phyloP scores from a whole-genome alignment of 2,113 vertebrate genomes.

The Trinectes maculatus region DNA sequence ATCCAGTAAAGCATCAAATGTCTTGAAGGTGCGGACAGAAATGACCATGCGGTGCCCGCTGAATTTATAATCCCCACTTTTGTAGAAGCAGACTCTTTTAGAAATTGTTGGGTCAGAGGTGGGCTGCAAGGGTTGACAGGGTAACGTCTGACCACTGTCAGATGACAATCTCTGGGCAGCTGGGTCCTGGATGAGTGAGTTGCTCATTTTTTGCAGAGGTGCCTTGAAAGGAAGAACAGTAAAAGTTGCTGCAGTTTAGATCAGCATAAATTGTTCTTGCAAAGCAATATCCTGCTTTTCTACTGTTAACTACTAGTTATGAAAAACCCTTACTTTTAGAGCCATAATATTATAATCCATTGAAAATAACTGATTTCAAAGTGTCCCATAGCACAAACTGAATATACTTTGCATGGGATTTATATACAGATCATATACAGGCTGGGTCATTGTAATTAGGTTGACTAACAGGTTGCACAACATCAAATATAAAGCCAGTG shows the following conservation, averaged over 20 bases:
- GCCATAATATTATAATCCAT: not conserved
- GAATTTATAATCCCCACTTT: conserved; percentile 94
- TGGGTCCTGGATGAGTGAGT: conserved; percentile 76
- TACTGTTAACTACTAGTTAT: not conserved
- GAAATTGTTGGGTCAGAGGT: conserved; percentile 81
- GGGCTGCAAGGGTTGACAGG: conserved; percentile 62
- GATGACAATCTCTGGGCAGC: conserved; percentile 76
- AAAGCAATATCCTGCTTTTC: not conserved
- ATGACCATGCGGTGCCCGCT: conserved; percentile 90
- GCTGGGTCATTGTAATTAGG: too few relatives aligned
- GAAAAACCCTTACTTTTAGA: not conserved
- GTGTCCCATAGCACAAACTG: not conserved
- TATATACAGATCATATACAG: not conserved
- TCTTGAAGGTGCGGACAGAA: conserved; percentile 91
- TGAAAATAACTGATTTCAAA: not conserved
- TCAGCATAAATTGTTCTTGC: not conserved
- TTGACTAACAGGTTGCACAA: too few relatives aligned
- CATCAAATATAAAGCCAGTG: too few relatives aligned
- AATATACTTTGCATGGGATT: not conserved
- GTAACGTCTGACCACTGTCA: conserved; percentile 76
- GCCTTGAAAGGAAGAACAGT: conserved; percentile 32
- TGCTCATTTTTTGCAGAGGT: conserved; percentile 60
- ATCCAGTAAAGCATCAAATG: conserved; percentile 92
- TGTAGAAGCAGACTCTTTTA: conserved; percentile 94
- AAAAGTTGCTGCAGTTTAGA: not conserved